phyloP scores from a whole-genome alignment of 2,113 vertebrate genomes.

The Catharus bicknelli region DNA sequence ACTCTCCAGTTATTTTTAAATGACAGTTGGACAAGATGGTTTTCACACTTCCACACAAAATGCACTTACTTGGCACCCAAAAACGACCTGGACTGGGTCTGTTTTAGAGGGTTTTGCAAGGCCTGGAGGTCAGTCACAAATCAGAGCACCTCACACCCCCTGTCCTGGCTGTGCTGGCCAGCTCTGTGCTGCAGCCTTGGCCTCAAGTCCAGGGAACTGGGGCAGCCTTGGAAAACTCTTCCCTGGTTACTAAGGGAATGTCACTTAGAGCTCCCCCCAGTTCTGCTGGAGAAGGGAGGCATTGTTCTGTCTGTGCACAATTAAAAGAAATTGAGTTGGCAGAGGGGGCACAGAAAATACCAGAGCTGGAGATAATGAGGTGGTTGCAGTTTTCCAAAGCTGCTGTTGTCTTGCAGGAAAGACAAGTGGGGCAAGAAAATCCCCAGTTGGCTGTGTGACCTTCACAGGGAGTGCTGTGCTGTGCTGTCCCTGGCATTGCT shows the following conservation, averaged over 20 bases:
- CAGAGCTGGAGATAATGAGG: conserved; percentile 3
- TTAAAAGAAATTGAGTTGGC: background rate
- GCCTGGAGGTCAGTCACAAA: background rate
- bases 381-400: background rate
- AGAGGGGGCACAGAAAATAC: background rate
- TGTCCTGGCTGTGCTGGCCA: background rate
- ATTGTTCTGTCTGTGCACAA: background rate
- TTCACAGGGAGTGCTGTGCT: background rate
- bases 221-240: background rate
- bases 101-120: background rate
- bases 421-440: conserved; percentile 6
- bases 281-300: background rate
- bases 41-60: background rate
- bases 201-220: background rate
- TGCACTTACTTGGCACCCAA: background rate
- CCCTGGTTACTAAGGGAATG: background rate
- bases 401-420: background rate
- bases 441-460: background rate
- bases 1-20: background rate
- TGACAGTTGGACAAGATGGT: background rate
- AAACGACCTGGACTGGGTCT: background rate
- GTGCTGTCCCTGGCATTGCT: background rate
- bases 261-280: background rate
- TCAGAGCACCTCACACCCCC: background rate
- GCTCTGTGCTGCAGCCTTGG: background rate